Evolutionary conservation across 2,113 vertebrate genomes (phyloP), one percentile per base, ranked within the genome.

Genomic region (Egretta garzetta): DNA sequence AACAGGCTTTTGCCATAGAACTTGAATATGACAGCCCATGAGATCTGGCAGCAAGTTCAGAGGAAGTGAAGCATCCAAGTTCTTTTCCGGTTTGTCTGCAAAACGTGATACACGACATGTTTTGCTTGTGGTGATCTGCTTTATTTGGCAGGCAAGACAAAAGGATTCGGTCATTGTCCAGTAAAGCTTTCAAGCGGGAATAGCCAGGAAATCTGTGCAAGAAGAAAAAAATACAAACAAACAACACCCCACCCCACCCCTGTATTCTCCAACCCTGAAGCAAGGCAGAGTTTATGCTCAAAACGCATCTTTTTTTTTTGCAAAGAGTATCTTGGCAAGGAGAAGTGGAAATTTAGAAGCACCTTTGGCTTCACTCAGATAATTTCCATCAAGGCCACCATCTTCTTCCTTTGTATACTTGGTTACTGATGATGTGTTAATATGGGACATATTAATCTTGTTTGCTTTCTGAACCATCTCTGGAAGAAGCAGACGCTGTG

Each of bases 91-190:
- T 80, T 86, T 91, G 43, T 66, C 90, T 95, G 60, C 55, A 92
- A 81, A 92, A 92, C 4, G 7, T 43, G 88, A 81, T 66, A 68
- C 4, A 33, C 43, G 21, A 92, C 70, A 58, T 72, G 68, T 60
- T 94, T 88, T 50, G 39, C 81, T 95, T 85, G 35, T 49, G 56
- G 88, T n/a, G 43, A 83, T 45, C 64, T 76, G 93, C 80, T 96
- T 95, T 93, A 80, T 55, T 70, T 97, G 96, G 91, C 92, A 97
- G 59, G 39, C 71, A 82, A 83, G 66, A 63, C 76, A 91, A 89
- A 82, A 86, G 50, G 43, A 73, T 86, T 90, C 76, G 60, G 75
- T 68, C 60, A 35, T 45, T 93, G 75, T 77, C 84, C 89, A 47
- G 76, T 50, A 87, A 96, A 88, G 60, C 75, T 49, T 92, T 96